Percentiles rank a stretch among this genome's conserved stretches.
Evolutionary conservation across 1,140 invertebrate species (phyloP).

Genomic region (Meloidogyne chitwoodi): DNA sequence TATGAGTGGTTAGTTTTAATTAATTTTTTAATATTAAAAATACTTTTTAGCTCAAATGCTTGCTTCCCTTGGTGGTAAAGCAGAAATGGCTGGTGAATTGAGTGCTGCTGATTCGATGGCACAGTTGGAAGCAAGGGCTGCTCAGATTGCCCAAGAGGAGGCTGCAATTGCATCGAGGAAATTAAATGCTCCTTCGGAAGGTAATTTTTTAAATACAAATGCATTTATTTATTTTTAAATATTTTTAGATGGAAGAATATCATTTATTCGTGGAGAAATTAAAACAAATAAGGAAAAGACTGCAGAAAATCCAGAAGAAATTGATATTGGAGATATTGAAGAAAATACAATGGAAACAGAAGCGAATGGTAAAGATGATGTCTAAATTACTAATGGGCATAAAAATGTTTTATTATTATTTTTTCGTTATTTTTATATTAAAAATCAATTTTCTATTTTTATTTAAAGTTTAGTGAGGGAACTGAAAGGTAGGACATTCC

Average conservation of each 20-base stretch:
- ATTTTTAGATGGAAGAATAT: slow-evolving; percentile 40
- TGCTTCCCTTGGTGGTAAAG: slow-evolving; percentile 46
- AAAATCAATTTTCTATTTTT: not conserved
- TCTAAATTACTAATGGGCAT: not conserved
- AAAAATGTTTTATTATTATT: not conserved
- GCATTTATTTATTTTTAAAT: not conserved
- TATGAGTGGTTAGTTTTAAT: slow-evolving; percentile 79
- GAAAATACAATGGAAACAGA: slow-evolving; percentile 40
- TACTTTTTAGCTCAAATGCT: slow-evolving; percentile 42
- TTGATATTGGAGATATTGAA: slow-evolving; percentile 54
- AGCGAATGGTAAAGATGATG: not conserved
- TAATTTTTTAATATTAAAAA: slow-evolving; percentile 9
- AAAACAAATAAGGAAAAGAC: slow-evolving; percentile 44
- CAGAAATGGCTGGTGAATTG: slow-evolving; percentile 50
- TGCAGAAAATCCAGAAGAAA: slow-evolving; percentile 59
- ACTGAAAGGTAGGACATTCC: not conserved
- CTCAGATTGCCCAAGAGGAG: slow-evolving; percentile 42
- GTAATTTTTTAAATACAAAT: not conserved
- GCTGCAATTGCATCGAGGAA: slow-evolving; percentile 33
- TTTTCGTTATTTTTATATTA: not conserved
- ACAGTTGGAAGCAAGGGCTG: slow-evolving; percentile 47
- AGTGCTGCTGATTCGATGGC: slow-evolving; percentile 55
- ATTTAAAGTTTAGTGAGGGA: not conserved
- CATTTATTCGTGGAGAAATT: slow-evolving; percentile 54
- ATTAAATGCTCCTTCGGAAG: not conserved